These are phyloP conservation scores for Blennius ocellaris DNA, from an alignment of 2,113 vertebrate species.

Conservation along the genomic window DNA sequence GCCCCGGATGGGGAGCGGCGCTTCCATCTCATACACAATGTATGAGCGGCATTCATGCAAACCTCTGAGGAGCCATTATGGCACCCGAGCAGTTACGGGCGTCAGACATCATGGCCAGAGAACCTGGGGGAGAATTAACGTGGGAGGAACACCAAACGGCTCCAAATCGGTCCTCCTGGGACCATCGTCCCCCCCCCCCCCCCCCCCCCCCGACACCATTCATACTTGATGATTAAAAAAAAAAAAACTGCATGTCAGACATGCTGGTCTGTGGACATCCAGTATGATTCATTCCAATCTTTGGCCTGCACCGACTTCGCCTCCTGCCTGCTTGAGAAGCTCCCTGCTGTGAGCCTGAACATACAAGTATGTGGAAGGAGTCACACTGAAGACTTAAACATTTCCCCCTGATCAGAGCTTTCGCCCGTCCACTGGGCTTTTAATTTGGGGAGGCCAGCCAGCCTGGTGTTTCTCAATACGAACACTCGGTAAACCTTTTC, in stretches of 20 bases:
- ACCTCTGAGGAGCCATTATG: slow-evolving; percentile 11
- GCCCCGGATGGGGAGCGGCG: background rate
- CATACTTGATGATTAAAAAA: slow-evolving; percentile 30
- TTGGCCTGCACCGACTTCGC: slow-evolving; percentile 12
- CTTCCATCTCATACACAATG: background rate
- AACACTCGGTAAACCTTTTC: background rate
- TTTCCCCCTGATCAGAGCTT: background rate
- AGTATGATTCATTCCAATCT: slow-evolving; percentile 40
- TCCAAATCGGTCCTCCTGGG: background rate
- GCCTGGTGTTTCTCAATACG: slow-evolving; percentile 16
- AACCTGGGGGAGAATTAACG: slow-evolving; percentile 14
- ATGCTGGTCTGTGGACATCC: slow-evolving; percentile 26
- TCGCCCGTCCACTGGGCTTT: background rate
- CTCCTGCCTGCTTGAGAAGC: slow-evolving; percentile 6
- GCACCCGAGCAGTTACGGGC: background rate
- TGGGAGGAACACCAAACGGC: slow-evolving; percentile 20
- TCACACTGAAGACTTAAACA: slow-evolving; percentile 7
- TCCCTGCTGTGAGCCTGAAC: slow-evolving; percentile 5
- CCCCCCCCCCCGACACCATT: background rate
- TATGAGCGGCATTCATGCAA: slow-evolving; percentile 3
- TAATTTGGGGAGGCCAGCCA: slow-evolving; percentile 32
- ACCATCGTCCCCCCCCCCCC: background rate
- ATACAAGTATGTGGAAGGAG: slow-evolving; percentile 10
- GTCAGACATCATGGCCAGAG: slow-evolving; percentile 8
- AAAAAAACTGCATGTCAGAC: slow-evolving; percentile 8